Evolutionary conservation across 1,140 invertebrate genomes (phyloP).

Genomic region (Sarcophaga peregrina): DNA sequence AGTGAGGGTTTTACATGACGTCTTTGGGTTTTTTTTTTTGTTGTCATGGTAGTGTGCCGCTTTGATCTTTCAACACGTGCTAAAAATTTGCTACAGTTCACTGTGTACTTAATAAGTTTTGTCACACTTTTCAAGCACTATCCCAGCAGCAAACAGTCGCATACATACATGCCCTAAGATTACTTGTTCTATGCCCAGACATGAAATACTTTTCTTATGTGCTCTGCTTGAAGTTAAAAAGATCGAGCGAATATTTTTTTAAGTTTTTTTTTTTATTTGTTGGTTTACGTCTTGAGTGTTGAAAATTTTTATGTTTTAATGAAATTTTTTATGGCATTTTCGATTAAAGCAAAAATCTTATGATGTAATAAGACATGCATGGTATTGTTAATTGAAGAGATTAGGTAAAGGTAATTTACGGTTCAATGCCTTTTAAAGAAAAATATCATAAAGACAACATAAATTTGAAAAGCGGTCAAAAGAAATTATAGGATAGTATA

Average conservation of each 20-base stretch:
- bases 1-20: slow-evolving; percentile 1
- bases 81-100: slow-evolving; percentile 23
- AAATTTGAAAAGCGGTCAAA: no score
- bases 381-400: neutral
- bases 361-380: neutral
- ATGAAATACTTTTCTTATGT: neutral
- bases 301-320: slow-evolving; percentile 14
- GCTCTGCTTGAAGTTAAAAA: neutral
- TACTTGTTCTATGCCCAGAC: no score
- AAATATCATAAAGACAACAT: neutral
- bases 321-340: neutral
- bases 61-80: slow-evolving; percentile 42
- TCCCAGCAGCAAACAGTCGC: neutral
- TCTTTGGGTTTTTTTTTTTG: slow-evolving; percentile 25
- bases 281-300: neutral
- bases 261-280: no score
- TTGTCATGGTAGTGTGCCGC: neutral
- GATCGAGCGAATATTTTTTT: no score
- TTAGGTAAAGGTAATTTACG: neutral
- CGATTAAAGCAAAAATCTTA: no score
- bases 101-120: slow-evolving; percentile 31
- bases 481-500: neutral
- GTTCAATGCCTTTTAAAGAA: neutral
- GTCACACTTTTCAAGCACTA: neutral
- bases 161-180: no score